These are phyloP conservation scores for Zophobas atratus DNA, from an alignment of 1,140 invertebrate species.

Conservation along the genomic window DNA sequence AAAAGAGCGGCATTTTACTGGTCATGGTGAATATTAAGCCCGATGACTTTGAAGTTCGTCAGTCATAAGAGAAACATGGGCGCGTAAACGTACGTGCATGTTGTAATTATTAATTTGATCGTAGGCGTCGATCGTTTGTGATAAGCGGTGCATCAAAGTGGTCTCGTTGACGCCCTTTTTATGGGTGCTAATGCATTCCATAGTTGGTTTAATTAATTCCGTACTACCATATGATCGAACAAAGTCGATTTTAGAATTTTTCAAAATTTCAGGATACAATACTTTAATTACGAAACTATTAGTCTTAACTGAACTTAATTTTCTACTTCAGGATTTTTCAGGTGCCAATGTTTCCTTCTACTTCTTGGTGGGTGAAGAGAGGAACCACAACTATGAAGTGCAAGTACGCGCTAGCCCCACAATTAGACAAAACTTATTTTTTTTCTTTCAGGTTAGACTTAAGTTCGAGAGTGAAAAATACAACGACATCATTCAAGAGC, in stretches of 20 bases:
- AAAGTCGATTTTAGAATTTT: neutral
- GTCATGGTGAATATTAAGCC: conserved; percentile 84
- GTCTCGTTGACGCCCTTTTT: too few species aligned
- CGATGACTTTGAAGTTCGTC: conserved; percentile 75
- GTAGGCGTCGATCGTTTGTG: too few species aligned
- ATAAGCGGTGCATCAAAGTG: too few species aligned
- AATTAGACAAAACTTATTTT: conserved; percentile 3
- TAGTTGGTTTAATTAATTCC: neutral
- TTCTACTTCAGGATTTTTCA: conserved; percentile 64
- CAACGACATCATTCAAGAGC: conserved; percentile 92
- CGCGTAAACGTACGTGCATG: conserved; percentile 71
- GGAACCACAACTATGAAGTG: conserved; percentile 72
- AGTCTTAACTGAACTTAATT: too few species aligned
- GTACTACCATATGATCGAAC: neutral
- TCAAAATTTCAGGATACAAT: too few species aligned
- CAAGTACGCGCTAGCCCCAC: conserved; percentile 9
- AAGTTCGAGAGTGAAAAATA: conserved; percentile 72
- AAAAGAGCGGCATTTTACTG: conserved; percentile 74
- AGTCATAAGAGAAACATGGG: conserved; percentile 89
- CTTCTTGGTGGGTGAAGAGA: conserved; percentile 74
- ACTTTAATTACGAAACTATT: too few species aligned
- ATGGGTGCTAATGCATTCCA: too few species aligned
- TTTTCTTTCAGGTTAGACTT: conserved; percentile 50
- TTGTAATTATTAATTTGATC: neutral
- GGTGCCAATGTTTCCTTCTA: conserved; percentile 67